A percentile compares a stretch with the other conserved stretches of the same genome.
phyloP scores from a whole-genome alignment of 2,888 invertebrate species.

The Sepioteuthis lessoniana region DNA sequence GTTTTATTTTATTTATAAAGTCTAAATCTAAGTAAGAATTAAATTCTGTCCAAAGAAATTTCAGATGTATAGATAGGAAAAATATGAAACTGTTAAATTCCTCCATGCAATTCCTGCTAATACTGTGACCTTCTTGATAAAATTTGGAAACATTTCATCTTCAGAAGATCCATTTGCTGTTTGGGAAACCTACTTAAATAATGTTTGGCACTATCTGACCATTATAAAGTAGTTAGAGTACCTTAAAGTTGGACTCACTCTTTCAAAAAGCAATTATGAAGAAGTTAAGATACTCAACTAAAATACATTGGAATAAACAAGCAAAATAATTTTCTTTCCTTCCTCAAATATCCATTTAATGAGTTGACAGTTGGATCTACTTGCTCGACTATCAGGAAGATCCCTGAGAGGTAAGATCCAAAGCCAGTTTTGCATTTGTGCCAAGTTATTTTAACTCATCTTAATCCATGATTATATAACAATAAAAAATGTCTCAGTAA shows the following conservation, averaged over 20 bases:
- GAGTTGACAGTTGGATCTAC: not conserved
- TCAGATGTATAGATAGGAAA: no score
- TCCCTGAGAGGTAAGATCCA: not conserved
- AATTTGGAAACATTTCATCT: slow-evolving; percentile 8
- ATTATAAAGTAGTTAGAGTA: not conserved
- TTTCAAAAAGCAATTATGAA: not conserved
- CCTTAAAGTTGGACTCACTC: not conserved
- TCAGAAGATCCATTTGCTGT: no score
- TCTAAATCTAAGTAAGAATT: no score
- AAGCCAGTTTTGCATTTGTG: not conserved
- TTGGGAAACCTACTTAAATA: not conserved
- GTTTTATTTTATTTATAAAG: no score
- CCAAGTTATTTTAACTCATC: not conserved
- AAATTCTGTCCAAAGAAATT: no score
- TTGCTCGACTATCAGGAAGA: not conserved
- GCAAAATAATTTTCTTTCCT: not conserved
- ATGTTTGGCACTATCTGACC: not conserved
- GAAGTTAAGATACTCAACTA: not conserved
- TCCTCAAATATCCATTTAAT: not conserved
- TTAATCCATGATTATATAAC: not conserved
- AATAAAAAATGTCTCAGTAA: not conserved
- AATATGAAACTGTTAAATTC: not conserved
- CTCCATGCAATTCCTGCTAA: not conserved
- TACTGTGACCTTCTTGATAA: not conserved
- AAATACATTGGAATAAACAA: not conserved